Percentiles rank a stretch among this genome's conserved stretches.
Conservation (phyloP, 2,797 vertebrate genomes). For the Erethizon dorsatum region DNA sequence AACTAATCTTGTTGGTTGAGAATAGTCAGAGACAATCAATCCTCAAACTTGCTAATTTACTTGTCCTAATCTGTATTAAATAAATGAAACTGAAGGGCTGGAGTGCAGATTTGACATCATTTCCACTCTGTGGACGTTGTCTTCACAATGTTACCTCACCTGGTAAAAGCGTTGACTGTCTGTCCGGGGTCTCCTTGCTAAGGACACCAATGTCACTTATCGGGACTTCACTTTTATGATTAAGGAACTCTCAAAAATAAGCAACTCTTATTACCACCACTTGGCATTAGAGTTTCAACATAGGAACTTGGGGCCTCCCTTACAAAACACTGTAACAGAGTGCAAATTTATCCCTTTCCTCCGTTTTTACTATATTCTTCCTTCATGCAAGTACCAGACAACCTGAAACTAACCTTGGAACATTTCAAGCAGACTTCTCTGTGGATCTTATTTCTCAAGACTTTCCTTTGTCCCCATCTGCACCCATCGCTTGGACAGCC, state of each 20-base stretch:
- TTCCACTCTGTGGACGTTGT: too few relatives aligned
- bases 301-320: too few relatives aligned
- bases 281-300: not conserved
- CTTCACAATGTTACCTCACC: not conserved
- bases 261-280: not conserved
- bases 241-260: not conserved
- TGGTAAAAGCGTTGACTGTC: not conserved
- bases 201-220: not conserved
- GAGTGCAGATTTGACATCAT: not conserved
- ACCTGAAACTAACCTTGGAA: not conserved
- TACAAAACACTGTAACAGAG: not conserved
- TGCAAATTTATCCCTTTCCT: not conserved
- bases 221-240: not conserved
- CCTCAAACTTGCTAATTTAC: constrained; percentile 35
- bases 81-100: constrained; percentile 18
- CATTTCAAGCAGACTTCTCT: not conserved
- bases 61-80: constrained; percentile 39
- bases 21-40: not conserved
- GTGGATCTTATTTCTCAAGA: not conserved
- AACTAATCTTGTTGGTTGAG: constrained; percentile 40
- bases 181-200: not conserved
- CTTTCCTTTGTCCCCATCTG: too few relatives aligned
- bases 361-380: not conserved
- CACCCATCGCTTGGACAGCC: not conserved
- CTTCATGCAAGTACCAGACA: not conserved